Evolutionary conservation across 2,113 vertebrate genomes (phyloP).

Genomic region (Eupsittula cactorum): DNA sequence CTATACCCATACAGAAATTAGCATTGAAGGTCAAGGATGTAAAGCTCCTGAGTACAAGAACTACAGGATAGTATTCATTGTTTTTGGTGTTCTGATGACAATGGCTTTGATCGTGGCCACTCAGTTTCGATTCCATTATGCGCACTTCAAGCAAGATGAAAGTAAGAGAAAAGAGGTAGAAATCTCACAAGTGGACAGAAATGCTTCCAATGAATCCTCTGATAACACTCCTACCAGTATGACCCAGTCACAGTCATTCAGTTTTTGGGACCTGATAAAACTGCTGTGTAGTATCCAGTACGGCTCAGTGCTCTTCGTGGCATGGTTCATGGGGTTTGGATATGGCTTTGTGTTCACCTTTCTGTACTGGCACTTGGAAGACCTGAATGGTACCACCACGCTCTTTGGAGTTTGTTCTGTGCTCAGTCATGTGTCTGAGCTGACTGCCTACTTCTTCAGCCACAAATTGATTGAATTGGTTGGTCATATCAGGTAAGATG

Average conservation of each 20-base stretch:
- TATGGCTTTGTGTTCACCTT: slow-evolving; percentile 98
- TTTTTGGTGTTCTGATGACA: slow-evolving; percentile 93
- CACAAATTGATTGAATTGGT: slow-evolving; percentile 97
- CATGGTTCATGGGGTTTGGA: slow-evolving; percentile 99
- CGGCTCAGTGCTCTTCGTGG: slow-evolving; percentile 92
- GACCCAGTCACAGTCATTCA: slow-evolving; percentile 74
- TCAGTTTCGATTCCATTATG: slow-evolving; percentile 89
- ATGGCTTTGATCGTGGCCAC: slow-evolving; percentile 90
- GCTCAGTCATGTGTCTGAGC: slow-evolving; percentile 92
- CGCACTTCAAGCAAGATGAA: slow-evolving; percentile 68
- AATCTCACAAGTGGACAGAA: slow-evolving; percentile 76
- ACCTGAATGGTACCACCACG: slow-evolving; percentile 91
- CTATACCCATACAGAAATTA: slow-evolving; percentile 80
- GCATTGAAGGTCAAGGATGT: slow-evolving; percentile 82
- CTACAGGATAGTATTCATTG: slow-evolving; percentile 94
- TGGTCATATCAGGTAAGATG: slow-evolving; percentile 92
- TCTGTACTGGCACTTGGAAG: slow-evolving; percentile 96
- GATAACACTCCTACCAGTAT: slow-evolving; percentile 53
- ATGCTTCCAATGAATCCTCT: slow-evolving; percentile 52
- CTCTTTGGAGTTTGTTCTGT: slow-evolving; percentile 96
- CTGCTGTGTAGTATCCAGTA: slow-evolving; percentile 93
- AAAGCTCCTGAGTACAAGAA: slow-evolving; percentile 85
- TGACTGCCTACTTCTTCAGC: slow-evolving; percentile 95
- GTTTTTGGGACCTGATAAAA: slow-evolving; percentile 86
- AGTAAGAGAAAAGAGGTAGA: slow-evolving; percentile 72